A percentile compares a stretch with the other conserved stretches of the same genome.
phyloP scores from a whole-genome alignment of 1,140 invertebrate genomes.

The Sminthurinus signatus region DNA sequence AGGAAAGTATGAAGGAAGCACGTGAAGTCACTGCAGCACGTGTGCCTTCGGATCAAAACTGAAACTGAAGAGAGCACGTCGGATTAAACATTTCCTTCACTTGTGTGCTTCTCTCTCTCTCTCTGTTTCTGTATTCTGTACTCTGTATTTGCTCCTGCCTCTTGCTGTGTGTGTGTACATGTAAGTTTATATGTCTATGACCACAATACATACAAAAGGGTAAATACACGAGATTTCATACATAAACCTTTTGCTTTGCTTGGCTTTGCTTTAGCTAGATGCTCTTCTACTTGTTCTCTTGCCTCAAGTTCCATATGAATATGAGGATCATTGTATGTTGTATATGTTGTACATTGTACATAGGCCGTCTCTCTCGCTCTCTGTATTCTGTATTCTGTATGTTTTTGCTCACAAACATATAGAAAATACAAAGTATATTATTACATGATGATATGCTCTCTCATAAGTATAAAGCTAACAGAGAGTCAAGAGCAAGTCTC shows the following conservation, averaged over 20 bases:
- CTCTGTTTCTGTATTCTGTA: neutral
- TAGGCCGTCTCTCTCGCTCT: too few species aligned
- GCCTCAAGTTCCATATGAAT: too few species aligned
- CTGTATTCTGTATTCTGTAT: too few species aligned
- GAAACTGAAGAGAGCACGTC: constrained; percentile 29
- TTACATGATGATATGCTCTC: neutral
- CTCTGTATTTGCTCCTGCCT: neutral
- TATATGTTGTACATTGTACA: too few species aligned
- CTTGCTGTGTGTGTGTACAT: neutral
- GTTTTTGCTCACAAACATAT: too few species aligned
- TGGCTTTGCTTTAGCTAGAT: too few species aligned
- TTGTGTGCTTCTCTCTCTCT: neutral
- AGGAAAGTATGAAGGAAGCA: constrained; percentile 26
- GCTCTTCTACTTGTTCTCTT: too few species aligned
- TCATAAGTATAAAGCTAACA: constrained; percentile 3
- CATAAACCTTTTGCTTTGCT: too few species aligned
- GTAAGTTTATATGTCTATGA: neutral
- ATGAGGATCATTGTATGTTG: too few species aligned
- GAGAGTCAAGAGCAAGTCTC: neutral
- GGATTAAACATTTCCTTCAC: constrained; percentile 27
- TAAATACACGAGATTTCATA: too few species aligned
- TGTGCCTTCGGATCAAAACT: constrained; percentile 37
- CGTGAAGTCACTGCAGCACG: constrained; percentile 36
- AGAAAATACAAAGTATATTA: too few species aligned
- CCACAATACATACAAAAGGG: neutral